Base-by-base conservation (phyloP, 2,888 invertebrate species). In the Cantharis flavilabris region DNA sequence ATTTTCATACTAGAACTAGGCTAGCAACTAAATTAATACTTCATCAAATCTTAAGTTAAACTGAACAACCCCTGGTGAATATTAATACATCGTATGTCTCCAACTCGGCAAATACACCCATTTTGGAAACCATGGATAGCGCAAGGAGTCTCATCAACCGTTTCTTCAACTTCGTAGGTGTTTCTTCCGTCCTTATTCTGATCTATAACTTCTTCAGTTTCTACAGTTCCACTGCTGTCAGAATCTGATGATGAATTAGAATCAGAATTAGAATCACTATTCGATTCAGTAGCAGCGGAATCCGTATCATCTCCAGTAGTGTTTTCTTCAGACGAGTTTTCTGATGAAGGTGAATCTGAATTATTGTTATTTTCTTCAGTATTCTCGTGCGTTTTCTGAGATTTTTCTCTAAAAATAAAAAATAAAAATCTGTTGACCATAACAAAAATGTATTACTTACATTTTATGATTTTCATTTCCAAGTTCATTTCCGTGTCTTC, bases 41-140 rank as follows among this genome's bases (percentile, higher is more conserved):
- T n/a, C 5, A n/a, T 49, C 49, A n/a, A n/a, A 49, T 49, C n/a
- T 49, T 7, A 49, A n/a, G 7, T 7, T 2, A n/a, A 5, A 5
- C 2, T 49, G 5, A n/a, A 49, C 49, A 7, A 0, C 5, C n/a
- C n/a, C 5, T n/a, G 49, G 49, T 49, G 49, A 49, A 7, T n/a
- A 28, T 69, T 9, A 14, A 69, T 10, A n/a, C 75, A 75, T 16
- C 30, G 16, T 16, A n/a, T 10, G 49, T 78, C 77, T 5, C 72
- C 75, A 26, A 62, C 72, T 72, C 75, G 18, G 14, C 77, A 78
- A 14, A 78, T 14, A 63, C 77, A 78, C 13, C 75, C 77, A n/a
- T 62, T 28, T 20, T 62, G 16, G 3, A 75, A 20, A 62, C 77
- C 75, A 23, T 70, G 70, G 7, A 78, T 30, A 2, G 49, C 18